A percentile compares a stretch with the other conserved stretches of the same genome.
phyloP scores from a whole-genome alignment of 1,140 invertebrate species.

The Teleogryllus occipitalis region DNA sequence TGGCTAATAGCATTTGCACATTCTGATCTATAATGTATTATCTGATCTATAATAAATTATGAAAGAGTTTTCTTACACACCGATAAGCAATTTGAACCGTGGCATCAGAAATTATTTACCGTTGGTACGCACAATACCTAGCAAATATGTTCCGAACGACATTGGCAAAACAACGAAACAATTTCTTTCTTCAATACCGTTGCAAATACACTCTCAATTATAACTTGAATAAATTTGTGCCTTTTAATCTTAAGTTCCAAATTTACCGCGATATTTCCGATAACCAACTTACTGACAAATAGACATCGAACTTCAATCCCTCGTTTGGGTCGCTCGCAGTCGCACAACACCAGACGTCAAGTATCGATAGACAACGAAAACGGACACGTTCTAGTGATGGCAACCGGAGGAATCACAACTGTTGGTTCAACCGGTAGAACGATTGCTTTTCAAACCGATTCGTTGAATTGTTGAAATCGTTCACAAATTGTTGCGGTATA shows the following conservation, averaged over 20 bases:
- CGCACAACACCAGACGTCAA: neutral
- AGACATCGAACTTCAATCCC: constrained; percentile 35
- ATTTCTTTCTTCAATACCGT: neutral
- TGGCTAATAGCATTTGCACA: constrained; percentile 35
- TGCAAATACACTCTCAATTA: neutral
- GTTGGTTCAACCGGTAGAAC: no score
- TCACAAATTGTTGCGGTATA: no score
- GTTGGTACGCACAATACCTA: constrained; percentile 14
- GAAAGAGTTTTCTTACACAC: neutral
- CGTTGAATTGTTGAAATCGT: no score
- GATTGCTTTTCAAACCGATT: no score
- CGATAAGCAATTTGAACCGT: no score
- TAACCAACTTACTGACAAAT: constrained; percentile 28
- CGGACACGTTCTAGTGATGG: no score
- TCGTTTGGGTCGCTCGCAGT: constrained; percentile 28
- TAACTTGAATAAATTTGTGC: neutral
- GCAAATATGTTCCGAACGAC: constrained; percentile 22
- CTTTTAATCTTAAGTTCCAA: constrained; percentile 24
- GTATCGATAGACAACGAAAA: no score
- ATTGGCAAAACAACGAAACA: constrained; percentile 1
- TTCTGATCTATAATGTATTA: constrained; percentile 29
- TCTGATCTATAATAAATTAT: no score
- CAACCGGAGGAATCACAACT: no score
- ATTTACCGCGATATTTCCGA: constrained; percentile 31
- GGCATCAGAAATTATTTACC: no score